These are phyloP conservation scores for Chrysocyon brachyurus DNA, from an alignment of 2,797 vertebrate species.

Conservation along the genomic window DNA sequence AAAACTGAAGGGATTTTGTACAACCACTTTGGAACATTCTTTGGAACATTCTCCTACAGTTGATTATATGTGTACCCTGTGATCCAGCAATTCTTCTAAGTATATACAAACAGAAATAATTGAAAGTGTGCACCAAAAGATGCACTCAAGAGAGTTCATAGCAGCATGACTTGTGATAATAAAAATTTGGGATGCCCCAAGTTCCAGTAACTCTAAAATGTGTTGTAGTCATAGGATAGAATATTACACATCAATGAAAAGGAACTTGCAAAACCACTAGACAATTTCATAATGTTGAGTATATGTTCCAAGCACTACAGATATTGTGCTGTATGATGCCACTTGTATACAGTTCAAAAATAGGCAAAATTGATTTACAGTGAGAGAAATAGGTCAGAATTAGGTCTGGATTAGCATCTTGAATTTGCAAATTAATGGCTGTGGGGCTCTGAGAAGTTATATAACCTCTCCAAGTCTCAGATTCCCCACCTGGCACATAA, in stretches of 20 bases:
- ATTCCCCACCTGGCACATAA: background rate
- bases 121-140: background rate
- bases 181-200: background rate
- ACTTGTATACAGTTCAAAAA: background rate
- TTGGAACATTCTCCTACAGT: background rate
- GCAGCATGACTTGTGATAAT: background rate
- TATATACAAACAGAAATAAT: background rate
- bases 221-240: background rate
- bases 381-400: background rate
- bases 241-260: background rate
- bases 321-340: background rate
- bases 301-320: background rate
- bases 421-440: background rate
- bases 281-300: background rate
- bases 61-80: background rate
- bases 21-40: slow-evolving; percentile 17
- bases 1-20: slow-evolving; percentile 57
- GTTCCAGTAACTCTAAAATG: background rate
- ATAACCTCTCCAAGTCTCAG: background rate
- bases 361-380: background rate
- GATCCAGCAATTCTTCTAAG: background rate
- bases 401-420: background rate
- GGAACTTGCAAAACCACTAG: background rate
- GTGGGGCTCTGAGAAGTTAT: background rate
- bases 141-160: background rate